These are phyloP conservation scores for Onthophagus sagittarius DNA, from an alignment of 2,888 invertebrate species.

Conservation along the genomic window DNA sequence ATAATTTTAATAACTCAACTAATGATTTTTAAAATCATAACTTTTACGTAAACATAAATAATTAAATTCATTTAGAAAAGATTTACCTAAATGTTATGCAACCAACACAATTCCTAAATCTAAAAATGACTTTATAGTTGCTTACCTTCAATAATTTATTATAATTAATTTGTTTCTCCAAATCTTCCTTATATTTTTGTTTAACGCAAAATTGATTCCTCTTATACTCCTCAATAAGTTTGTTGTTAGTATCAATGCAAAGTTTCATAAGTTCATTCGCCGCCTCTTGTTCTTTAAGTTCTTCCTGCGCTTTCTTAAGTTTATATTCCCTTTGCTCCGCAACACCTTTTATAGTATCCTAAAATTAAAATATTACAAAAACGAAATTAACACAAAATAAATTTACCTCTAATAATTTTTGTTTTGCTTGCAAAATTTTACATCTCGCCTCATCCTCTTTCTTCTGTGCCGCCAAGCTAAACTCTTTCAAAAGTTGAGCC, in stretches of 20 bases:
- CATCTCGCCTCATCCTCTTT: constrained; percentile 42
- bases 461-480: constrained; percentile 36
- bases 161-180: constrained; percentile 46
- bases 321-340: constrained; percentile 42
- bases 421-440: constrained; percentile 39
- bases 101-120: background rate
- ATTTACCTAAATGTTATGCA: background rate
- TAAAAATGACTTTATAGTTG: background rate
- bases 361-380: constrained; percentile 7
- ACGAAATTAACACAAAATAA: background rate
- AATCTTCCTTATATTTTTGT: constrained; percentile 41
- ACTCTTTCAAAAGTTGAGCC: constrained; percentile 35
- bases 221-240: constrained; percentile 41
- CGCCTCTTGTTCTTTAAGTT: constrained; percentile 36
- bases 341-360: constrained; percentile 42
- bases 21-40: too few relatives aligned
- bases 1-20: too few relatives aligned
- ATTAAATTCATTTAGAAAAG: background rate
- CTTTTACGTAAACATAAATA: background rate
- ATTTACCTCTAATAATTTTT: constrained; percentile 37
- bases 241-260: constrained; percentile 39
- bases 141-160: constrained; percentile 42
- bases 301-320: constrained; percentile 37
- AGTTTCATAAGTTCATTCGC: constrained; percentile 42
- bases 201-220: constrained; percentile 35